A percentile compares a stretch with the other conserved stretches of the same genome.
Evolutionary conservation across 2,888 invertebrate species (phyloP).

Genomic region (Oxyteleia sp.): DNA sequence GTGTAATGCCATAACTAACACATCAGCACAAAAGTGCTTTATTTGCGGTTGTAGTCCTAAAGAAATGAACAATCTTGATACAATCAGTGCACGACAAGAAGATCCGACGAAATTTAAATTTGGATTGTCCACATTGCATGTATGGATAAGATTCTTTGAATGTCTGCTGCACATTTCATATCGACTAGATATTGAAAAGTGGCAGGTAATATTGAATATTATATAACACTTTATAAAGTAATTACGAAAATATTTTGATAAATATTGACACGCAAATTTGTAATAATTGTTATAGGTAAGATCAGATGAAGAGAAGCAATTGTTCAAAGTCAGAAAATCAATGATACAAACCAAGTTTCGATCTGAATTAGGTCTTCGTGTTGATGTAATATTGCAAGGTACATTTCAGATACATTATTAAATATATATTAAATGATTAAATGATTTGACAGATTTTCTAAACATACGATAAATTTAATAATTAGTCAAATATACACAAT

Average conservation of each 20-base stretch:
- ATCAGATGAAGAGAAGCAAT: background rate
- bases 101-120: slow-evolving; percentile 4
- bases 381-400: slow-evolving; percentile 17
- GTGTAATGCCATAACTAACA: slow-evolving; percentile 12
- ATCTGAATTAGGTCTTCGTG: slow-evolving; percentile 14
- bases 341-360: slow-evolving; percentile 9
- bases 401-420: no score
- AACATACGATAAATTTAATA: no score
- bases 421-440: no score
- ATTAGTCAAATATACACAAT: no score
- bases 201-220: slow-evolving; percentile 13
- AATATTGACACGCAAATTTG: no score
- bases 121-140: slow-evolving; percentile 61
- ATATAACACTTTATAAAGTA: no score
- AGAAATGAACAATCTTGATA: slow-evolving; percentile 10
- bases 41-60: slow-evolving; percentile 13
- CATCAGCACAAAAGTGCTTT: slow-evolving; percentile 12
- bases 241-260: no score
- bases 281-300: background rate
- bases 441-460: no score
- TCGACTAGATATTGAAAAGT: slow-evolving; percentile 18
- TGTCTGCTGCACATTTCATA: slow-evolving; percentile 80
- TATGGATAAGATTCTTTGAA: slow-evolving; percentile 79
- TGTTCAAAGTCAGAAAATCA: background rate
- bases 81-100: background rate